Percentiles rank a stretch among this genome's conserved stretches.
Evolutionary conservation across 2,888 invertebrate species (phyloP).

Genomic region (Drosophila heteroneura): DNA sequence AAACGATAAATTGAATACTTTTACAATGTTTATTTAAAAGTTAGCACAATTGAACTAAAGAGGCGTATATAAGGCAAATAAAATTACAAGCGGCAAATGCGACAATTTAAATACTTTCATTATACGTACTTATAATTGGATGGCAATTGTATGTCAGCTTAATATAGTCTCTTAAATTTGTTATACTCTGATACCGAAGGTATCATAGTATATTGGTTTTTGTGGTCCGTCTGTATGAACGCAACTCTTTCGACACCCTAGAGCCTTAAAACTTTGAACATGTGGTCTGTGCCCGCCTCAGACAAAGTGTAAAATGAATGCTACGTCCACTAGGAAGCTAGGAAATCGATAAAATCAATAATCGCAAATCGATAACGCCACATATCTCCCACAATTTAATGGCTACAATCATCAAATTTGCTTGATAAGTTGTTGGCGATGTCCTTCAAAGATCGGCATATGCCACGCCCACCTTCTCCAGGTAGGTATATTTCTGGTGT

Average conservation of each 20-base stretch:
- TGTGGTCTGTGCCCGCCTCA: not conserved
- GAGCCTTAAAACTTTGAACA: not conserved
- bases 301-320: not conserved
- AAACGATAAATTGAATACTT: not conserved
- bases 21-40: not conserved
- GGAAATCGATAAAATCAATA: not conserved
- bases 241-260: not conserved
- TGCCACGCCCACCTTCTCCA: not conserved
- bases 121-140: not conserved
- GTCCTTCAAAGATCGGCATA: not conserved
- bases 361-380: not conserved
- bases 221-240: not conserved
- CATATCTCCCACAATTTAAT: not conserved
- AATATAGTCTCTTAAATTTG: not conserved
- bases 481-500: not conserved
- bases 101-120: not conserved
- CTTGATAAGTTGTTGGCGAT: not conserved
- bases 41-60: not conserved
- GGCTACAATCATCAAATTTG: not conserved
- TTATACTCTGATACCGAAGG: not conserved
- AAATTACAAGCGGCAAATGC: not conserved
- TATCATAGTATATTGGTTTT: not conserved
- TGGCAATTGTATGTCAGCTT: not conserved
- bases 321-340: not conserved
- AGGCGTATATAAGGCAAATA: not conserved